Conservation (phyloP, 2,888 invertebrate genomes). For the Ochlodes sylvanus region DNA sequence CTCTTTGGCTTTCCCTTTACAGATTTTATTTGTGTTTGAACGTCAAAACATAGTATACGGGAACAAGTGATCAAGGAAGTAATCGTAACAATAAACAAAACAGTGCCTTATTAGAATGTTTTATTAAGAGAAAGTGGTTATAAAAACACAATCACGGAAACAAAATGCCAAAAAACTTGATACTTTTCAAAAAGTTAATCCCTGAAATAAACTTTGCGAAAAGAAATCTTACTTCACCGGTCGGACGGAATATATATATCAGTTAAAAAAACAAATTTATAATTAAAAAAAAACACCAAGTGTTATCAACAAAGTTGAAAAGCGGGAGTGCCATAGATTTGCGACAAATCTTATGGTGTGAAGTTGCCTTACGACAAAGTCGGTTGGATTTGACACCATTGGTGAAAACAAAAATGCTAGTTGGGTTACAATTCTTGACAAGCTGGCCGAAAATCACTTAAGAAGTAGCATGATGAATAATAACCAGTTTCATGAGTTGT, state of each 20-base stretch:
- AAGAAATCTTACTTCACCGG: conserved; percentile 76
- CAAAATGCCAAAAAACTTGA: conserved; percentile 83
- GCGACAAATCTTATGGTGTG: conserved; percentile 67
- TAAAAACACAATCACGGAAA: conserved; percentile 72
- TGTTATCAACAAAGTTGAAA: conserved; percentile 75
- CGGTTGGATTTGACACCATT: conserved; percentile 55
- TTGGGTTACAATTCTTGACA: conserved; percentile 66
- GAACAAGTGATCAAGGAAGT: conserved; percentile 67
- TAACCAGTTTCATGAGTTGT: conserved; percentile 79
- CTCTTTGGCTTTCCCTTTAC: conserved; percentile 75
- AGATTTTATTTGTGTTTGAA: conserved; percentile 68
- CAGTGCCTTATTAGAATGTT: conserved; percentile 79
- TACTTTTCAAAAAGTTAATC: conserved; percentile 81
- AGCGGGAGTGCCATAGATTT: conserved; percentile 72
- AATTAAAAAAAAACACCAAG: conserved; percentile 45
- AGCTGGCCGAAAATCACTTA: conserved; percentile 71
- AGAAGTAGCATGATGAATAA: conserved; percentile 70
- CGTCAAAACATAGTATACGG: conserved; percentile 61
- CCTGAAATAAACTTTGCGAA: conserved; percentile 79
- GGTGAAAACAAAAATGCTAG: conserved; percentile 64
- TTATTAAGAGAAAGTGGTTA: conserved; percentile 65
- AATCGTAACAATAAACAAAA: conserved; percentile 61
- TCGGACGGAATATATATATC: conserved; percentile 77
- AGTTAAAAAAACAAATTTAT: conserved; percentile 56
- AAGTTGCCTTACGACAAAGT: conserved; percentile 81